Evolutionary conservation across 2,888 invertebrate species (phyloP), one percentile per base, ranked within the genome.

Genomic region (Halictus quadricinctus): DNA sequence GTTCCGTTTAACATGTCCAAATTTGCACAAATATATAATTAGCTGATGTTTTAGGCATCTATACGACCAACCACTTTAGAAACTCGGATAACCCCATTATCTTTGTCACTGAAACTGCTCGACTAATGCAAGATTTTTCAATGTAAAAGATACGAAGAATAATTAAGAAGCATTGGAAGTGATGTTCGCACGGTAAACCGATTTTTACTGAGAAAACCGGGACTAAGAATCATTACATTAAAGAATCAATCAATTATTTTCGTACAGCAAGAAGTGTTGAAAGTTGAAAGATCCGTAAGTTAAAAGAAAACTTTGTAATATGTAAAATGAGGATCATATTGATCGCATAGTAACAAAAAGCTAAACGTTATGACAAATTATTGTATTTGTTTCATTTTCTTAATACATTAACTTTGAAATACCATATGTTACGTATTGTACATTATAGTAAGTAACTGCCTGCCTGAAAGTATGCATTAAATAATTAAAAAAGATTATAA

Each of bases 81-180:
- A 90, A 93, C 94, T 84, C 91, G 94, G 86, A 91, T 94, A 73
- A 94, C 94, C 64, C 93, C 94, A 64, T 89, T 94, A 81, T 94
- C 94, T 64, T 89, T 94, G 79, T 94, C 94, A 43, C 89, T 94
- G 81, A 94, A 90, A 90, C 90, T 94, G 78, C 90, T 94, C 79
- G 93, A 93, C 82, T 94, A 86, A 92, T 25, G 13, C 25, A 74
- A 74, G 8, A n/a, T n/a, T 43, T n/a, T 41, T 58, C 21, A 66
- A 25, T n/a, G 41, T 72, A 21, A 58, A 13, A 60, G 46, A 46
- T 48, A 58, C 58, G 58, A n/a, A 46, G 10, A 46, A 60, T 13
- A 50, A 77, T 48, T 48, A 66, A 69, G 69, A 6, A 58, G 29
- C 10, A n/a, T 43, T 43, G 29, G 10, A 48, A 48, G 3, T 76